Evolutionary conservation across 1,140 invertebrate genomes (phyloP).

Genomic region (Caerostris extrusa): DNA sequence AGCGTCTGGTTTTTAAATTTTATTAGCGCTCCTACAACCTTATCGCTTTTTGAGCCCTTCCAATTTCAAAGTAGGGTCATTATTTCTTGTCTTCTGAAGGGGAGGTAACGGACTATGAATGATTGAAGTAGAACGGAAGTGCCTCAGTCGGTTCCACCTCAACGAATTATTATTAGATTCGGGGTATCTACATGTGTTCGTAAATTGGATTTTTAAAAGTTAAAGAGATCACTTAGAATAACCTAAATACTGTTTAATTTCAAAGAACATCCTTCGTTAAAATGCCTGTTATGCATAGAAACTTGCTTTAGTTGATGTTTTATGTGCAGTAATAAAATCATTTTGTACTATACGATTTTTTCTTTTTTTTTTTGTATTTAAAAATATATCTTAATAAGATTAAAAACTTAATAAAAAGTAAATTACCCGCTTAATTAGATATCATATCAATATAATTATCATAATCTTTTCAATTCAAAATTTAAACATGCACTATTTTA

Average conservation of each 20-base stretch:
- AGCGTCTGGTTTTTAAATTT: background rate
- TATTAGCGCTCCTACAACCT: background rate
- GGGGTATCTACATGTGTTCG: background rate
- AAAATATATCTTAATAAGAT: too few relatives aligned
- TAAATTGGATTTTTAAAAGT: background rate
- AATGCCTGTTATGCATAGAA: too few relatives aligned
- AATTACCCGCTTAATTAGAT: too few relatives aligned
- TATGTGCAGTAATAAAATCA: too few relatives aligned
- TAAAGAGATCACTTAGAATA: background rate
- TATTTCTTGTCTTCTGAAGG: background rate
- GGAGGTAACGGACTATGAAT: constrained; percentile 17
- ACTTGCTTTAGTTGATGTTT: too few relatives aligned
- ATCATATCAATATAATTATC: too few relatives aligned
- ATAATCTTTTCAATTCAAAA: too few relatives aligned
- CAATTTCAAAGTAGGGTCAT: background rate
- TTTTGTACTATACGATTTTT: too few relatives aligned
- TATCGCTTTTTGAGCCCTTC: background rate
- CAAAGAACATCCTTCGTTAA: background rate
- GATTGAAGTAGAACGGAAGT: background rate
- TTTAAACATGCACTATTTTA: too few relatives aligned
- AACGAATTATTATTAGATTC: background rate
- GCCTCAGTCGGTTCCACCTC: background rate
- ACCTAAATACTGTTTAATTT: background rate
- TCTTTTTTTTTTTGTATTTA: too few relatives aligned
- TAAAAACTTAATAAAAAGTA: too few relatives aligned